These are phyloP conservation scores for Cichladusa arquata DNA, from an alignment of 2,113 vertebrate species.

Conservation along the genomic window DNA sequence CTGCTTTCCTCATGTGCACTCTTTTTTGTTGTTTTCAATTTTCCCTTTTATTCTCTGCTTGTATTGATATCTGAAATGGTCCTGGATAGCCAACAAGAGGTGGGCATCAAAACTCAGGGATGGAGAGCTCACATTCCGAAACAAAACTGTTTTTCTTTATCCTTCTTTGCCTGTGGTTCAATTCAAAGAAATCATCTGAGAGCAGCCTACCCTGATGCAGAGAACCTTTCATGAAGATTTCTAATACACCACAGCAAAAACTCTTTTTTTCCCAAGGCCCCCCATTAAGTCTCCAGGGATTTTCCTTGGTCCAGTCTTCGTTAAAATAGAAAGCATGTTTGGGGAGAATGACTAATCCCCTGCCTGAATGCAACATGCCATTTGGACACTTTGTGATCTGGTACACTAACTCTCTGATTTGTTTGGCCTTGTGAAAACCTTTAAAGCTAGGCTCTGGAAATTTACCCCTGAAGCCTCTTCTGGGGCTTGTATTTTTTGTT, in stretches of 20 bases:
- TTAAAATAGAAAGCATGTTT: background rate
- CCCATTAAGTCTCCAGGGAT: background rate
- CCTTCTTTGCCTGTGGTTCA: background rate
- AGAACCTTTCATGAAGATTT: background rate
- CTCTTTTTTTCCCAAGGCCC: background rate
- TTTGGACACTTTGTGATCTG: background rate
- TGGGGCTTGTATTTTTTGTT: background rate
- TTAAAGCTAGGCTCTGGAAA: slow-evolving; percentile 4
- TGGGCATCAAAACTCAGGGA: background rate
- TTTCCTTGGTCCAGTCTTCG: background rate
- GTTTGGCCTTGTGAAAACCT: background rate
- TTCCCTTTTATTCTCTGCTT: background rate
- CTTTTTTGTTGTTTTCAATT: background rate
- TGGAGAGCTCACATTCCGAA: rapidly evolving
- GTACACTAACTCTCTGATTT: background rate
- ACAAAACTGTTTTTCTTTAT: background rate
- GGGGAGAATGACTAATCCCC: background rate
- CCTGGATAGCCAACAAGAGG: background rate
- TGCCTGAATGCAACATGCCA: background rate
- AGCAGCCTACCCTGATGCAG: background rate
- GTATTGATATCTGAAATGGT: background rate
- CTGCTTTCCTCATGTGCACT: background rate
- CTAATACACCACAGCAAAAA: background rate
- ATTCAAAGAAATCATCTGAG: background rate
- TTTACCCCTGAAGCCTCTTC: background rate